Conservation (phyloP, 1,140 invertebrate genomes). For the Drosophila novamexicana region DNA sequence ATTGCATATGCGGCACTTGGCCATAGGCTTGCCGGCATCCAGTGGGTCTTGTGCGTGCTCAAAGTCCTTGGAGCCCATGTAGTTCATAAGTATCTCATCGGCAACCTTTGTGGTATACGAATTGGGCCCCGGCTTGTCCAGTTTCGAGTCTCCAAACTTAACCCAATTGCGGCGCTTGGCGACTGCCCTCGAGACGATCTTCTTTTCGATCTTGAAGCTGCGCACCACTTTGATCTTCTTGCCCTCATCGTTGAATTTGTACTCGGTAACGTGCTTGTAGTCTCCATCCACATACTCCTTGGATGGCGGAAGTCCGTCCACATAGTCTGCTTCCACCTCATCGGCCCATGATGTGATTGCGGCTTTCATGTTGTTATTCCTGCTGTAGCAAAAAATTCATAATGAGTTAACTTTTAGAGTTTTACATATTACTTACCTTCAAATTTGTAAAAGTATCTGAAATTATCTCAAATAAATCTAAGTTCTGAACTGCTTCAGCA, state of each 20-base stretch:
- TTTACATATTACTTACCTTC: not conserved
- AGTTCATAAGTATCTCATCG: constrained; percentile 98
- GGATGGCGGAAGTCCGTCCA: constrained; percentile 90
- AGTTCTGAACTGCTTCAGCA: not conserved
- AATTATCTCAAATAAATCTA: constrained; percentile 3
- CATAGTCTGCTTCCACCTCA: constrained; percentile 94
- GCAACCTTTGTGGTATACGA: constrained; percentile 97
- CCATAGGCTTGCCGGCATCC: constrained; percentile 87
- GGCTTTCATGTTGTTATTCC: constrained; percentile 85
- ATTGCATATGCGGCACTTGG: constrained; percentile 97
- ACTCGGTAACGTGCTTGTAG: constrained; percentile 96
- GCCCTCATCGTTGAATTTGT: constrained; percentile 94
- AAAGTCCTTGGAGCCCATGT: constrained; percentile 93
- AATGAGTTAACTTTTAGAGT: not conserved
- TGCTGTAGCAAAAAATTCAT: not conserved
- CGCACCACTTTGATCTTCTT: constrained; percentile 95
- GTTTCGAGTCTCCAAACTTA: constrained; percentile 96
- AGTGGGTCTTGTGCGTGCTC: constrained; percentile 92
- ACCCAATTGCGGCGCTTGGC: constrained; percentile 95
- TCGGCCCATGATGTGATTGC: constrained; percentile 96
- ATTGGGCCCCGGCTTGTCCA: constrained; percentile 97
- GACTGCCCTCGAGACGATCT: constrained; percentile 95
- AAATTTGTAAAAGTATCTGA: not conserved
- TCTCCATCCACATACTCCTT: constrained; percentile 94
- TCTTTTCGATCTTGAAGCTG: constrained; percentile 95